Evolutionary conservation across 2,113 vertebrate species (phyloP), one percentile per base, ranked within the genome.

Genomic region (Cavia aperea): DNA sequence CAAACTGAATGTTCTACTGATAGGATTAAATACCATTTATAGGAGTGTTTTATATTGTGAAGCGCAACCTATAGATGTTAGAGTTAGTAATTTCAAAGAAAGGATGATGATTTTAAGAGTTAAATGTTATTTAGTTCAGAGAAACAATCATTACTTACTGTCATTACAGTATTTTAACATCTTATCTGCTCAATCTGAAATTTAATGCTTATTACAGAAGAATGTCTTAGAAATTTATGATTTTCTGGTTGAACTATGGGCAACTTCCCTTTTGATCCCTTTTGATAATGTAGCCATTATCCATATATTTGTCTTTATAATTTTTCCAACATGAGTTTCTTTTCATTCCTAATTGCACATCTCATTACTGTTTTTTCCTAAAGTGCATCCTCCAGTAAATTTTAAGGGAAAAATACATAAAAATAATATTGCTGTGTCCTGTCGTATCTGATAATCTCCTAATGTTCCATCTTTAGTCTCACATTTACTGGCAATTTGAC

Each of bases 191-290:
- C 33, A 92, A 29, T 73, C 5, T 43, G 77, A 92, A 88, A 46
- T 58, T 93, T 43, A 78, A 72, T 49, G 89, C 58, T 70, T 82
- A 49, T 70, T 93, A 81, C 68, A 73, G 58, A 92, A 70, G 70
- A 58, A 33, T 16, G 14, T 94, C 13, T 84, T 51, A 15, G 63
- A 89, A 91, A 92, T 60, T 13, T 91, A 33, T 72, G 49, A 73
- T 26, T 91, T 51, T 4, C 24, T 93, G 12, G 29, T 43, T 7
- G 54, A 86, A 78, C 70, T 89, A 54, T 33, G 33, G 15, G 29
- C 65, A 13, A 63, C 70, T 66, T 86, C 2, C 4, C 13, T 60
- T 91, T 62, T 65, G n/a, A 21, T 86, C 13, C 31, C 54, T 84
- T 39, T 39, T 39, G 39, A 39, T 39, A 39, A 7, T 14, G 21